These are phyloP conservation scores for Calephelis nemesis DNA, from an alignment of 1,140 invertebrate genomes.

Conservation along the genomic window DNA sequence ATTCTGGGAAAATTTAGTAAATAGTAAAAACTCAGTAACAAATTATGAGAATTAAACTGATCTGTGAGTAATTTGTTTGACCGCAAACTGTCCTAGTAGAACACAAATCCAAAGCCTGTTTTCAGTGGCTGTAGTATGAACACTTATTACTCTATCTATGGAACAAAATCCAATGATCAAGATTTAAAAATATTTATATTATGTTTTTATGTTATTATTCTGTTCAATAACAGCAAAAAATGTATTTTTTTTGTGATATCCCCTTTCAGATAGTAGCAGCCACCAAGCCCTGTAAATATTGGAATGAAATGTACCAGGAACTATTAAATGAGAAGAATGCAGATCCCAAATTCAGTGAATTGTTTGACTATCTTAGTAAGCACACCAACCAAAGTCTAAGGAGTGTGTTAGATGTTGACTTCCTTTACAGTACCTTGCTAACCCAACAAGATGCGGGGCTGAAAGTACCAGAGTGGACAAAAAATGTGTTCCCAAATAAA, in stretches of 20 bases:
- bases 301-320: conserved; percentile 78
- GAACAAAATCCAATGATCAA: too few relatives aligned
- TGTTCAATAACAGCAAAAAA: neutral
- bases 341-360: conserved; percentile 77
- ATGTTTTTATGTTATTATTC: too few relatives aligned
- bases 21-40: too few relatives aligned
- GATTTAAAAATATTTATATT: too few relatives aligned
- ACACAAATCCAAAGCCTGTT: too few relatives aligned
- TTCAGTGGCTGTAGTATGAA: too few relatives aligned
- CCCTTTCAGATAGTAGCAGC: conserved; percentile 82
- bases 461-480: conserved; percentile 85
- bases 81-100: too few relatives aligned
- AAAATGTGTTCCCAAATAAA: conserved; percentile 83
- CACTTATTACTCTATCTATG: too few relatives aligned
- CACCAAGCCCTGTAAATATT: conserved; percentile 80
- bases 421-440: conserved; percentile 86
- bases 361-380: conserved; percentile 83
- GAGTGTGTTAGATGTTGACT: conserved; percentile 84
- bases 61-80: too few relatives aligned
- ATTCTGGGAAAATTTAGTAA: too few relatives aligned
- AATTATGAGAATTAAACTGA: too few relatives aligned
- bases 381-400: conserved; percentile 84
- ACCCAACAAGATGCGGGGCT: conserved; percentile 84
- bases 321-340: conserved; percentile 79
- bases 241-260: conserved; percentile 18